A percentile compares a stretch with the other conserved stretches of the same genome.
These are phyloP conservation scores for Lamellibrachia columna DNA, from an alignment of 2,888 invertebrate species.

Conservation along the genomic window DNA sequence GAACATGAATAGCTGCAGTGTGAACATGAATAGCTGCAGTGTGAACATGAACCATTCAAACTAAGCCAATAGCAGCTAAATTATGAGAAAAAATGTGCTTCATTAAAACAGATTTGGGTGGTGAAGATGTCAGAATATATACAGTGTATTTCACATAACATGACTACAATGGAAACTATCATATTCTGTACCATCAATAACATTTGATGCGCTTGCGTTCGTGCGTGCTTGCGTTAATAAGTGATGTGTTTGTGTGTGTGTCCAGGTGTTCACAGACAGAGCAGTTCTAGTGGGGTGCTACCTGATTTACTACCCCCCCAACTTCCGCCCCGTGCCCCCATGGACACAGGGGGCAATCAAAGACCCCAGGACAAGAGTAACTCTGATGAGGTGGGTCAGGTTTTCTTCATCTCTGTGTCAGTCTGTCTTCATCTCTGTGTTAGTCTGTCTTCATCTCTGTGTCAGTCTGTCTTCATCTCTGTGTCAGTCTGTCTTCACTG, in stretches of 20 bases:
- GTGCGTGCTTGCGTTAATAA: too few species aligned
- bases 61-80: too few species aligned
- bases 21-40: too few species aligned
- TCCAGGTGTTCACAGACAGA: not conserved
- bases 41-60: too few species aligned
- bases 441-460: not conserved
- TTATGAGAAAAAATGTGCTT: too few species aligned
- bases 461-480: not conserved
- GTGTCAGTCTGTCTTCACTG: not conserved
- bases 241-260: not conserved
- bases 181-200: too few species aligned
- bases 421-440: not conserved
- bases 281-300: slow-evolving; percentile 75
- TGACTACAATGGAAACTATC: too few species aligned
- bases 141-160: too few species aligned
- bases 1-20: too few species aligned
- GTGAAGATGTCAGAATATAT: too few species aligned
- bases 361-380: slow-evolving; percentile 87
- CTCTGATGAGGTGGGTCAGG: slow-evolving; percentile 87
- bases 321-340: slow-evolving; percentile 51
- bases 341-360: slow-evolving; percentile 64
- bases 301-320: slow-evolving; percentile 90
- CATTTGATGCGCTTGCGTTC: too few species aligned
- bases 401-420: not conserved
- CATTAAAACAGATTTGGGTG: too few species aligned